Conservation (phyloP, 2,113 vertebrate genomes). For the Nerophis ophidion region DNA sequence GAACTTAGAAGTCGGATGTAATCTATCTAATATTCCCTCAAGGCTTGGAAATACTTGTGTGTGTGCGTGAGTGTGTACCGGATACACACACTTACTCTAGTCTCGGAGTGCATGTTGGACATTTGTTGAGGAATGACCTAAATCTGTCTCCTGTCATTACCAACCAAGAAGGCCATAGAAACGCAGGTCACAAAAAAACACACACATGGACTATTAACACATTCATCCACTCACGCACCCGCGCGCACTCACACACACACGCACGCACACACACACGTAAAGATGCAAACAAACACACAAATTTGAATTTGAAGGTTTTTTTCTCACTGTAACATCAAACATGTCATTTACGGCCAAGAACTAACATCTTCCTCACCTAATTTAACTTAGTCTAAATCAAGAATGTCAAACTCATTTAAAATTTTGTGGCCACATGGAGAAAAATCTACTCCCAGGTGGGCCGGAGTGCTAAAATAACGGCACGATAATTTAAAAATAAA, state of each 20-base stretch:
- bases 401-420: too few species aligned
- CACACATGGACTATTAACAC: constrained; percentile 1
- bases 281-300: constrained; percentile 2
- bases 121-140: constrained; percentile 65
- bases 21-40: constrained; percentile 4
- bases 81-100: constrained; percentile 16
- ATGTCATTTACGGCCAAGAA: not conserved
- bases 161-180: constrained; percentile 54
- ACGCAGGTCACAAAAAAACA: constrained; percentile 34
- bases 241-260: not conserved
- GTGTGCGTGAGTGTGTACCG: not conserved
- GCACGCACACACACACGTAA: not conserved
- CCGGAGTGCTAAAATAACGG: too few species aligned
- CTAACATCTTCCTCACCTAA: not conserved
- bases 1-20: constrained; percentile 7
- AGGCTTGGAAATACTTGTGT: not conserved
- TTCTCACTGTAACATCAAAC: not conserved
- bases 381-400: not conserved
- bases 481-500: too few species aligned
- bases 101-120: constrained; percentile 51
- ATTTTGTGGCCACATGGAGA: too few species aligned
- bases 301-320: not conserved
- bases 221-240: not conserved
- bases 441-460: too few species aligned
- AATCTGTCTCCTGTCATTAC: constrained; percentile 68